Evolutionary conservation across 2,888 invertebrate genomes (phyloP).

Genomic region (Myopa tessellatipennis): DNA sequence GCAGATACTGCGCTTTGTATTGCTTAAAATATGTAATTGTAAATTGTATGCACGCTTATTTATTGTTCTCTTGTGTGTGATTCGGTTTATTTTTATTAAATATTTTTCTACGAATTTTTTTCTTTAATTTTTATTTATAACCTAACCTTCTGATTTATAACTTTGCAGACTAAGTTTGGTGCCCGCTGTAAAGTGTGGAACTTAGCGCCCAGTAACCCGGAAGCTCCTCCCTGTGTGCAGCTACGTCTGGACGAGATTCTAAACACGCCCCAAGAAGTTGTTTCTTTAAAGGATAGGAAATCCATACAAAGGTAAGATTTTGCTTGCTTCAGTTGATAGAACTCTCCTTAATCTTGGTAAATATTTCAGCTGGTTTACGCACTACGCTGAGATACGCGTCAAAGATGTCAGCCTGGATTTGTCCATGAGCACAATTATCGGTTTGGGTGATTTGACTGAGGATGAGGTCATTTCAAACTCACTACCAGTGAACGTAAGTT

Average conservation of each 20-base stretch:
- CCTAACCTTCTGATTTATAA: slow-evolving; percentile 8
- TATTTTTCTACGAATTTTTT: slow-evolving; percentile 21
- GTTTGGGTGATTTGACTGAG: slow-evolving; percentile 85
- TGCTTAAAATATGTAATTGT: no score
- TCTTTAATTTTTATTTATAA: background rate
- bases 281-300: slow-evolving; percentile 61
- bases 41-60: no score
- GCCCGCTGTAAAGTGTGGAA: slow-evolving; percentile 85
- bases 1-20: no score
- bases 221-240: slow-evolving; percentile 71
- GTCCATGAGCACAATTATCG: slow-evolving; percentile 85
- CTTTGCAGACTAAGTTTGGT: slow-evolving; percentile 80
- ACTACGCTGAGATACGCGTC: slow-evolving; percentile 74
- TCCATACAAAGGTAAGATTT: slow-evolving; percentile 61
- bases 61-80: background rate
- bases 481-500: slow-evolving; percentile 81
- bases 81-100: slow-evolving; percentile 22
- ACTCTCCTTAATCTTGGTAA: background rate
- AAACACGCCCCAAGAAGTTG: slow-evolving; percentile 63
- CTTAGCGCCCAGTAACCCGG: slow-evolving; percentile 72
- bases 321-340: background rate
- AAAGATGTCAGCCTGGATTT: slow-evolving; percentile 76
- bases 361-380: slow-evolving; percentile 62
- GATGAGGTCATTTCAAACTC: slow-evolving; percentile 84
- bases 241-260: slow-evolving; percentile 74